Percentiles rank a stretch among this genome's conserved stretches.
These are phyloP conservation scores for Origma solitaria DNA, from an alignment of 2,113 vertebrate species.

Conservation along the genomic window DNA sequence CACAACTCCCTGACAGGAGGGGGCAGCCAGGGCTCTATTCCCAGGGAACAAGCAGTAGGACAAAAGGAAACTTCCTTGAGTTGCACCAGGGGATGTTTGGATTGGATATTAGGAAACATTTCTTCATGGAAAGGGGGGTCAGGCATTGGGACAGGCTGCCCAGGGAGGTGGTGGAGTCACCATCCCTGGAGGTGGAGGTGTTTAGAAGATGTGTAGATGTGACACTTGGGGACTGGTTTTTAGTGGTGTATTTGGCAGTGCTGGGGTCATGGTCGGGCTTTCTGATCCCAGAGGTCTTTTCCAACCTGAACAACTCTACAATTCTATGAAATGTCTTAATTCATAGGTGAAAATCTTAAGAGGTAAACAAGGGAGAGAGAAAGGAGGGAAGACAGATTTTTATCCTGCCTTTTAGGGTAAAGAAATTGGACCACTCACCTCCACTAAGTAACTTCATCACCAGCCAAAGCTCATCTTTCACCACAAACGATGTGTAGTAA, in stretches of 20 bases:
- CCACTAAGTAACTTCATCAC: conserved; percentile 97
- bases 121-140: too few species aligned
- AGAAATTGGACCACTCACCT: conserved; percentile 75
- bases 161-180: neutral
- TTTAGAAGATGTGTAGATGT: neutral
- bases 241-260: neutral
- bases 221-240: neutral
- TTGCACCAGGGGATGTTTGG: neutral
- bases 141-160: neutral
- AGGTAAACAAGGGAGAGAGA: neutral
- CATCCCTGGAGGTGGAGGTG: too few species aligned
- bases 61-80: neutral
- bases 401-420: neutral
- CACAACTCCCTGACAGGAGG: neutral
- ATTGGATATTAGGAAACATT: neutral
- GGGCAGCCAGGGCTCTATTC: neutral
- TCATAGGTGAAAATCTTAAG: neutral
- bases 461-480: conserved; percentile 96
- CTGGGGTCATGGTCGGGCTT: neutral
- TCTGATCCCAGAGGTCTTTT: neutral
- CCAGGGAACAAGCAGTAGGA: neutral
- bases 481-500: conserved; percentile 96
- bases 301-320: neutral
- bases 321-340: neutral
- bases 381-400: neutral